These are phyloP conservation scores for Gnatocerus cornutus DNA, from an alignment of 2,888 invertebrate genomes.

Conservation along the genomic window DNA sequence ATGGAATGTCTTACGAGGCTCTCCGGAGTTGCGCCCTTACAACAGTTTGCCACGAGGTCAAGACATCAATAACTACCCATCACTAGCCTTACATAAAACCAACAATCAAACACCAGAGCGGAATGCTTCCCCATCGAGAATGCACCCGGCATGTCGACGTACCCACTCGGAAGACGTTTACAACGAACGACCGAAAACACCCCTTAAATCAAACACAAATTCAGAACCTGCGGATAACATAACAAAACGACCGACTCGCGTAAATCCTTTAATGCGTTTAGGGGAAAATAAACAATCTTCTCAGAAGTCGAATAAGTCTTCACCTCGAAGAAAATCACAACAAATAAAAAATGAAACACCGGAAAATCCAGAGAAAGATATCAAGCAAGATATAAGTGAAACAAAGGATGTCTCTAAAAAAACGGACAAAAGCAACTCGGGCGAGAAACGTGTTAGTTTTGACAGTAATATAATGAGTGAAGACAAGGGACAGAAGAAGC, in stretches of 20 bases:
- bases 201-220: slow-evolving; percentile 18
- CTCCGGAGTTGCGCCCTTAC: slow-evolving; percentile 75
- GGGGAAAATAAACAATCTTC: slow-evolving; percentile 56
- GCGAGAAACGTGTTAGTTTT: slow-evolving; percentile 63
- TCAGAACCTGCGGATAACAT: slow-evolving; percentile 42
- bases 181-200: slow-evolving; percentile 53
- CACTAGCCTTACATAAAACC: slow-evolving; percentile 63
- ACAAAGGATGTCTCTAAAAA: too few species aligned
- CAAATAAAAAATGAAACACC: slow-evolving; percentile 32
- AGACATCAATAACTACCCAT: slow-evolving; percentile 70
- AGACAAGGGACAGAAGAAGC: slow-evolving; percentile 8
- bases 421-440: slow-evolving; percentile 25
- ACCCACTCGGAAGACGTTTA: slow-evolving; percentile 68
- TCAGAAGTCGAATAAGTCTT: slow-evolving; percentile 45
- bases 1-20: slow-evolving; percentile 73
- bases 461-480: slow-evolving; percentile 53
- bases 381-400: too few species aligned
- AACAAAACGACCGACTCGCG: slow-evolving; percentile 58
- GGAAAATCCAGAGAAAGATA: slow-evolving; percentile 6
- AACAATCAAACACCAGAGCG: slow-evolving; percentile 47
- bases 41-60: slow-evolving; percentile 76
- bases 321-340: slow-evolving; percentile 45
- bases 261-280: slow-evolving; percentile 67
- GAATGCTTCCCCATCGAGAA: slow-evolving; percentile 54
- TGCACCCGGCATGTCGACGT: slow-evolving; percentile 60